Percentiles rank a stretch among this genome's conserved stretches.
phyloP scores from a whole-genome alignment of 2,113 vertebrate species.

The Cynocephalus volans region DNA sequence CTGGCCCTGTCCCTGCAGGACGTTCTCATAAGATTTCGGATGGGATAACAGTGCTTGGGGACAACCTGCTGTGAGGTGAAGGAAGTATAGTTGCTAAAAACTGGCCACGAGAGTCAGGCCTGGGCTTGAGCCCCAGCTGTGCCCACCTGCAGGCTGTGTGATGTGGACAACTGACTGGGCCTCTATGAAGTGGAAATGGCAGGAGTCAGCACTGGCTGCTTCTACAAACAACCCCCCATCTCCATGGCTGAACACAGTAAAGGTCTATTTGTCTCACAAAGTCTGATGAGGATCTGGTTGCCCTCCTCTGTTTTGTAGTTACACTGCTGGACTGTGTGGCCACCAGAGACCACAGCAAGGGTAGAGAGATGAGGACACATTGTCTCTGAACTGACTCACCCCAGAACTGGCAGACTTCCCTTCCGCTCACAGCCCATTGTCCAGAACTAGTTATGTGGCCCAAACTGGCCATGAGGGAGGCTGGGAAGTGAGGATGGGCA shows the following conservation, averaged over 20 bases:
- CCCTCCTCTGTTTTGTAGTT: not conserved
- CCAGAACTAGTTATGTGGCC: not conserved
- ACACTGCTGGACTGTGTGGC: not conserved
- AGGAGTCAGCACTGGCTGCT: not conserved
- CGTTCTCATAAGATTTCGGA: no score
- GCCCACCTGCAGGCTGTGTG: not conserved
- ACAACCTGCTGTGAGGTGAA: no score
- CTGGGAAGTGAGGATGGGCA: not conserved
- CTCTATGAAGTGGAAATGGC: not conserved
- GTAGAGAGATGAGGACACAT: not conserved
- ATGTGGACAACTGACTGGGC: not conserved
- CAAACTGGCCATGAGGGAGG: not conserved
- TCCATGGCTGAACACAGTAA: not conserved
- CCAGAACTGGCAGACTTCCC: not conserved
- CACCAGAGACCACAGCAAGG: not conserved
- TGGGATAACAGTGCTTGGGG: no score
- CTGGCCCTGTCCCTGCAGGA: no score
- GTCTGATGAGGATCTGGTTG: not conserved
- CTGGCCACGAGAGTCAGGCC: not conserved
- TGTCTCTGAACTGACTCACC: not conserved
- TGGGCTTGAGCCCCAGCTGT: not conserved
- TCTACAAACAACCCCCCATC: not conserved
- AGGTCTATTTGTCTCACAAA: not conserved
- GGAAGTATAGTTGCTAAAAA: not conserved
- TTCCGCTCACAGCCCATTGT: not conserved